Percentiles rank a stretch among this genome's conserved stretches.
Evolutionary conservation across 1,140 invertebrate genomes (phyloP).

Genomic region (Drosophila murphyi): DNA sequence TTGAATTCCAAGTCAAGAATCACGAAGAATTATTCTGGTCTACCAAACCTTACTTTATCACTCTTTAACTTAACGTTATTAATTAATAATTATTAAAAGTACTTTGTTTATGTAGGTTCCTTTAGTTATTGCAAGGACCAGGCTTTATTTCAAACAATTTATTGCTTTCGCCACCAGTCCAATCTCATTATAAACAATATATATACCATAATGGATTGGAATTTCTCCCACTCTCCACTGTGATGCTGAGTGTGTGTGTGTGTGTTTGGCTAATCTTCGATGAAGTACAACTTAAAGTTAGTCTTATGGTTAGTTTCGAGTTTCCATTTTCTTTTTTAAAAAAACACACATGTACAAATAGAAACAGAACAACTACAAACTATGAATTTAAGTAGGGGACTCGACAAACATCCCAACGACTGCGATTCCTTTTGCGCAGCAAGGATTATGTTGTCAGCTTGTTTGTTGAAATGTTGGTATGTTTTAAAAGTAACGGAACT

Average conservation of each 20-base stretch:
- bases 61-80: too few species aligned
- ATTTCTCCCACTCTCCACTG: slow-evolving; percentile 16
- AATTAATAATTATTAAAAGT: background rate
- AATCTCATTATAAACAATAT: slow-evolving; percentile 24
- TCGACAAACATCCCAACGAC: slow-evolving; percentile 26
- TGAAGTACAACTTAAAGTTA: slow-evolving; percentile 68
- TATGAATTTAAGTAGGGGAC: slow-evolving; percentile 21
- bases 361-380: slow-evolving; percentile 23
- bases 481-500: slow-evolving; percentile 96
- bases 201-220: slow-evolving; percentile 4
- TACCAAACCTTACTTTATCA: too few species aligned
- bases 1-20: too few species aligned
- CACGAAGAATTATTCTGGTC: too few species aligned
- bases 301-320: slow-evolving; percentile 69
- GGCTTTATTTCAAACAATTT: slow-evolving; percentile 69
- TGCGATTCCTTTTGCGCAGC: slow-evolving; percentile 6
- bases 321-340: slow-evolving; percentile 20
- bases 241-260: slow-evolving; percentile 28
- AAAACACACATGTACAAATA: slow-evolving; percentile 40
- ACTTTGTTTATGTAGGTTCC: slow-evolving; percentile 29
- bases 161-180: slow-evolving; percentile 59
- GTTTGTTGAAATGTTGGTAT: slow-evolving; percentile 17
- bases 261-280: slow-evolving; percentile 33
- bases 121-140: slow-evolving; percentile 51
- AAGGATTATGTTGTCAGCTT: slow-evolving; percentile 49